A percentile compares a stretch with the other conserved stretches of the same genome.
Conservation (phyloP, 1,140 invertebrate species). For the Drosophila virilis region DNA sequence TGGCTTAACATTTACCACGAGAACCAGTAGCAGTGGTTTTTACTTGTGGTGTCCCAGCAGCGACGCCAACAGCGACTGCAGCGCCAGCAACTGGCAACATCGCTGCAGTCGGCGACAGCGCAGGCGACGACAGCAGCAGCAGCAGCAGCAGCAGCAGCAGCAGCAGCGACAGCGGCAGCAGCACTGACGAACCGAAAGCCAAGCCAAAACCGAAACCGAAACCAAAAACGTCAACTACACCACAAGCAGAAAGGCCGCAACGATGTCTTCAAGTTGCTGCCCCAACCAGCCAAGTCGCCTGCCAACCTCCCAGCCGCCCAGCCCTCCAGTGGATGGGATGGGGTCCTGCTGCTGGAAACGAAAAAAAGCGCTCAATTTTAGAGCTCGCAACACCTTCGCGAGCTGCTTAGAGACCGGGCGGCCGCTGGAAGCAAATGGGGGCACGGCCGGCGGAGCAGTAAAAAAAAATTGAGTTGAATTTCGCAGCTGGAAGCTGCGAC, state of each 20-base stretch:
- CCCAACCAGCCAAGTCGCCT: neutral
- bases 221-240: conserved; percentile 82
- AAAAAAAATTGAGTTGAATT: conserved; percentile 41
- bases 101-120: conserved; percentile 5
- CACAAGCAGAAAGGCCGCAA: conserved; percentile 81
- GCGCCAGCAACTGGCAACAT: conserved; percentile 12
- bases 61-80: conserved; percentile 40
- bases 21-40: conserved; percentile 84
- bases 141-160: neutral
- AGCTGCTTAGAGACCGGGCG: conserved; percentile 22
- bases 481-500: conserved; percentile 27
- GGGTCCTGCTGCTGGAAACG: neutral
- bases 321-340: neutral
- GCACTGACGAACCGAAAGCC: conserved; percentile 51
- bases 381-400: conserved; percentile 59
- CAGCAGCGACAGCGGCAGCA: conserved; percentile 6
- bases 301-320: neutral
- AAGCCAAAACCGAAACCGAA: conserved; percentile 72
- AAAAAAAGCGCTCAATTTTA: conserved; percentile 76
- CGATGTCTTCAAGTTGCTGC: conserved; percentile 74
- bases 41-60: conserved; percentile 64
- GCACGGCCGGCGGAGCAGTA: neutral
- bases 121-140: neutral
- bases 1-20: conserved; percentile 84
- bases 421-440: conserved; percentile 15